Evolutionary conservation across 2,113 vertebrate species (phyloP).

Genomic region (Crotalus helleri): DNA sequence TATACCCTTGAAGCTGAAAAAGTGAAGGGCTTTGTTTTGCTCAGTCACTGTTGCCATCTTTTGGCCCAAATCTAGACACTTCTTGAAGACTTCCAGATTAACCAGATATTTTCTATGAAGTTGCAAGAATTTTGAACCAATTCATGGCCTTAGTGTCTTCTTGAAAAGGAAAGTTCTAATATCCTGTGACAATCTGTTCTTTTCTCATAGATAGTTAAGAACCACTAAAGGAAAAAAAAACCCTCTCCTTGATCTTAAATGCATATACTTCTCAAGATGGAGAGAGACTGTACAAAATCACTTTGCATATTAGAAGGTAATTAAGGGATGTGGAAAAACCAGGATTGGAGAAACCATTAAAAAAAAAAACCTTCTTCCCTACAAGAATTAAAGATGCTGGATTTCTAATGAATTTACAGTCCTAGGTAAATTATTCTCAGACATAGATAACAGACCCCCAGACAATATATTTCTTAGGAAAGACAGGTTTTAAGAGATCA

Average conservation of each 20-base stretch:
- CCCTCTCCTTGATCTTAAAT: neutral
- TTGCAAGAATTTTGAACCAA: neutral
- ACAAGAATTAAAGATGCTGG: too few species aligned
- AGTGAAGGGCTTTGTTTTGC: neutral
- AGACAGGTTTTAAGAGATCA: too few species aligned
- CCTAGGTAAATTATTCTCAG: too few species aligned
- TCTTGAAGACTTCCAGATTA: neutral
- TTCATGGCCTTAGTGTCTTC: neutral
- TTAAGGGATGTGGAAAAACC: neutral
- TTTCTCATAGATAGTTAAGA: neutral
- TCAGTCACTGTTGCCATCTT: neutral
- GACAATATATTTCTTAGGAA: too few species aligned
- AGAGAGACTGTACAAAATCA: neutral
- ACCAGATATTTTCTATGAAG: neutral
- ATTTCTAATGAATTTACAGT: too few species aligned
- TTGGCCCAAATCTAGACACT: neutral
- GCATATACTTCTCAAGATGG: neutral
- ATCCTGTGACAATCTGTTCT: neutral
- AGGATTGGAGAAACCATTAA: neutral
- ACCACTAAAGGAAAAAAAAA: neutral
- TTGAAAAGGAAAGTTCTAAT: neutral
- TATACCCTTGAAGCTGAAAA: neutral
- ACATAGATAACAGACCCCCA: too few species aligned
- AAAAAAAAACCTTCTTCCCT: neutral
- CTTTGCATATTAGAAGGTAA: neutral